Evolutionary conservation across 2,113 vertebrate species (phyloP), one percentile per base, ranked within the genome.

Genomic region (Fulmarus glacialis): DNA sequence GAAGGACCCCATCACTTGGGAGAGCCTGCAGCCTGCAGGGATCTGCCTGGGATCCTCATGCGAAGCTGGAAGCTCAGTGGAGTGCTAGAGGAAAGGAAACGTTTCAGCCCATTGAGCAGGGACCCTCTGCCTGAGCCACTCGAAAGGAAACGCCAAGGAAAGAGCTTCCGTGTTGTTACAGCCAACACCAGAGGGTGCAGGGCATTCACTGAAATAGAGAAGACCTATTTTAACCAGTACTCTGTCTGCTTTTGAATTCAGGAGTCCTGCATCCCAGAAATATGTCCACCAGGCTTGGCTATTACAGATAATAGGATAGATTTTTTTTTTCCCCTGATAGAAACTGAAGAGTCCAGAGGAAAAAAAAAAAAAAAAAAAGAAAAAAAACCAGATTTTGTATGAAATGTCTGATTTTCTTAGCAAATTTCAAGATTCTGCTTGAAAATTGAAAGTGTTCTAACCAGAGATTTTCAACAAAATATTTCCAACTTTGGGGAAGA

Each of bases 131-230:
- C 8, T 72, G 34, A 86, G 30, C 43, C 24, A 24, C 60, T 42
- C 2, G 0, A 36, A 82, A 68, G 23, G 9, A 63, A 93, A 59
- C 1, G 2, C 18, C 53, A 77, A 77, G 40, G 8, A 68, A 95
- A 70, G 71, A 93, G 36, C 21, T 72, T 55, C 52, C 56, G n/a
- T 59, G 16, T 36, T 82, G 47, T 59, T 52, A 85, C 34, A 94
- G 82, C 30, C 62, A 95, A 73, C 62, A 80, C 21, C 88, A 90
- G 79, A 93, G 79, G 71, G 86, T 95, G 62, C 59, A 93, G 86
- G 38, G 23, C 36, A 66, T 72, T 80, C 71, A 77, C 38, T 70
- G 59, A 93, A 88, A 82, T 4, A 63, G 7, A 22, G 32, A 89
- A 70, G 23, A 56, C 6, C 34, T 81, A 22, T n/a, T 86, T 93